A percentile compares a stretch with the other conserved stretches of the same genome.
Conservation (phyloP, 1,140 invertebrate species). For the Neodiprion lecontei region DNA sequence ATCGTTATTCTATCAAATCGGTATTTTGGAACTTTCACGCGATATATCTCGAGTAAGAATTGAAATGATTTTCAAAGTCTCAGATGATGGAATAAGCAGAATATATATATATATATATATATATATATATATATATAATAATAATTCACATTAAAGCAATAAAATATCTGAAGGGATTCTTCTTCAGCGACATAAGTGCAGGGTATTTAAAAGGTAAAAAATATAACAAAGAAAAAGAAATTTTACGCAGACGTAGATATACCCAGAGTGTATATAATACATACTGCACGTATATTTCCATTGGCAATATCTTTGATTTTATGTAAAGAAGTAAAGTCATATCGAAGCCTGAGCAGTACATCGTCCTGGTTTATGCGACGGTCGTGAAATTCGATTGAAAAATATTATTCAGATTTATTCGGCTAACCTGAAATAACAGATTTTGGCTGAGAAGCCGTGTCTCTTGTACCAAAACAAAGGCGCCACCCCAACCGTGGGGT, state of each 20-base stretch:
- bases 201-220: not conserved
- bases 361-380: conserved; percentile 3
- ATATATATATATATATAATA: too few relatives aligned
- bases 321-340: conserved; percentile 5
- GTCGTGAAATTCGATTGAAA: conserved; percentile 26
- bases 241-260: not conserved
- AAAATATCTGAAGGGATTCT: too few relatives aligned
- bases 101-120: too few relatives aligned
- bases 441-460: conserved; percentile 8
- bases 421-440: conserved; percentile 32
- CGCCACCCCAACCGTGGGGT: conserved; percentile 22
- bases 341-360: not conserved
- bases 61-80: too few relatives aligned
- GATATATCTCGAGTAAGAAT: too few relatives aligned
- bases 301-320: not conserved
- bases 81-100: too few relatives aligned
- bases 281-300: not conserved
- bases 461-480: not conserved
- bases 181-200: not conserved
- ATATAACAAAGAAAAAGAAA: not conserved
- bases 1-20: too few relatives aligned
- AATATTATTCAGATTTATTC: conserved; percentile 52
- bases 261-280: not conserved
- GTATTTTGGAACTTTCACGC: too few relatives aligned
- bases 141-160: too few relatives aligned